A percentile compares a stretch with the other conserved stretches of the same genome.
Evolutionary conservation across 2,113 vertebrate genomes (phyloP).

Genomic region (Oceanites oceanicus): DNA sequence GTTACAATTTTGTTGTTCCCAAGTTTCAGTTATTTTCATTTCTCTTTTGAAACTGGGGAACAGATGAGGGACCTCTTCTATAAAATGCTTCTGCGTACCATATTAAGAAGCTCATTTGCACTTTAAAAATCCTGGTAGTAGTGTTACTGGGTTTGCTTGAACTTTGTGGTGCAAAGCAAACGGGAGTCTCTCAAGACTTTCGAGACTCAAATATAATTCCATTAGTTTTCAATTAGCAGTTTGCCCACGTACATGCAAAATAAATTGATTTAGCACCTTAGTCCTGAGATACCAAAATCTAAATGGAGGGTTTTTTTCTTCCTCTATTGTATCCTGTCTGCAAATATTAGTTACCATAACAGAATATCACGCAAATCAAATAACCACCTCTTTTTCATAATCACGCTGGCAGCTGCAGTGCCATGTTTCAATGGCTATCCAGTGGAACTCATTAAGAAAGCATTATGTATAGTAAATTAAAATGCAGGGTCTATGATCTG

Average conservation of each 20-base stretch:
- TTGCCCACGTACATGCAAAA: constrained; percentile 69
- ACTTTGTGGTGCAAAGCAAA: constrained; percentile 65
- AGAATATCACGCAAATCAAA: constrained; percentile 77
- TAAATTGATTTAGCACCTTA: constrained; percentile 78
- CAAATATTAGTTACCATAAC: constrained; percentile 77
- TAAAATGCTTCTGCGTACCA: neutral
- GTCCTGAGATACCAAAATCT: constrained; percentile 56
- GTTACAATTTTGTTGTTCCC: neutral
- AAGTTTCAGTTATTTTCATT: neutral
- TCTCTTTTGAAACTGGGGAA: neutral
- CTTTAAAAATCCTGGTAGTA: constrained; percentile 61
- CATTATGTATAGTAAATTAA: constrained; percentile 82
- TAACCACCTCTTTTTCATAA: constrained; percentile 65
- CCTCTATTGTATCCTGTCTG: constrained; percentile 62
- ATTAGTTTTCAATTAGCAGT: constrained; percentile 76
- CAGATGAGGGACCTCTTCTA: neutral
- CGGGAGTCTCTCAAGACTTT: constrained; percentile 39
- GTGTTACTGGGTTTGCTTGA: constrained; percentile 59
- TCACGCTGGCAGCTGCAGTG: constrained; percentile 67
- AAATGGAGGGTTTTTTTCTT: constrained; percentile 39
- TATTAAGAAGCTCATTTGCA: constrained; percentile 52
- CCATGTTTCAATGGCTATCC: constrained; percentile 75
- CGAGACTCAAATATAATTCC: constrained; percentile 58
- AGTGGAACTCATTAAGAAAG: constrained; percentile 81
- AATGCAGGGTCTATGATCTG: constrained; percentile 76